Base-by-base conservation (phyloP, 2,888 invertebrate species). In the Microdon myrmicae region DNA sequence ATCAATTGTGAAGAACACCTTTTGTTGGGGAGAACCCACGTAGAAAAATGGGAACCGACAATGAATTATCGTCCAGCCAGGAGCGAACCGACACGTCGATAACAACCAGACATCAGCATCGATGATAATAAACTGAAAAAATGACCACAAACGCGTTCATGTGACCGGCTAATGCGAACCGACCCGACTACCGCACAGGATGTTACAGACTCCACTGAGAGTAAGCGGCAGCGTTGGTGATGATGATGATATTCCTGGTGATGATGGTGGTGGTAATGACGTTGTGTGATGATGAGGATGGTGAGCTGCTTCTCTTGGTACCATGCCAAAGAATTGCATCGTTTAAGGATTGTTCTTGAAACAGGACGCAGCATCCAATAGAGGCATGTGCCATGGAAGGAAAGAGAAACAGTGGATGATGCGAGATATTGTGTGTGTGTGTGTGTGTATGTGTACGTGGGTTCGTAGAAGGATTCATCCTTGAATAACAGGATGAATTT, bases 81-180 rank as follows among this genome's bases (percentile, higher is more conserved):
- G 61, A 59, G 55, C 64, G 58, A 60, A 60, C 59, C 29, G 64
- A 67, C 60, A 48, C 56, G 64, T 47, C 67, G 64, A 60, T 47
- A 58, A 67, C 73, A 71, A 72, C 73, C 69, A 72, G 71, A 70
- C 72, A 66, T 71, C 70, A 73, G 70, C 73, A 72, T 70, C 71
- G 73, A 67, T 71, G 71, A 71, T 73, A 67, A 68, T 61, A 72
- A 73, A 74, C 74, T 74, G 69, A 74, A 68, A 64, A 64, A 64
- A 32, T 64, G 44, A 60, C 67, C 58, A 64, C 55, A 49, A 55
- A 49, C 38, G 35, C 32, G 51, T 37, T 51, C 44, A 31, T 49
- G 45, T 44, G 59, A 43, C 35, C 34, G 56, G 56, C 56, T 64
- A 56, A 56, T 56, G 41, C 47, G 47, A 35, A 16, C 10, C 22